A percentile compares a stretch with the other conserved stretches of the same genome.
These are phyloP conservation scores for Cebidichthys violaceus DNA, from an alignment of 2,113 vertebrate species.

Conservation along the genomic window DNA sequence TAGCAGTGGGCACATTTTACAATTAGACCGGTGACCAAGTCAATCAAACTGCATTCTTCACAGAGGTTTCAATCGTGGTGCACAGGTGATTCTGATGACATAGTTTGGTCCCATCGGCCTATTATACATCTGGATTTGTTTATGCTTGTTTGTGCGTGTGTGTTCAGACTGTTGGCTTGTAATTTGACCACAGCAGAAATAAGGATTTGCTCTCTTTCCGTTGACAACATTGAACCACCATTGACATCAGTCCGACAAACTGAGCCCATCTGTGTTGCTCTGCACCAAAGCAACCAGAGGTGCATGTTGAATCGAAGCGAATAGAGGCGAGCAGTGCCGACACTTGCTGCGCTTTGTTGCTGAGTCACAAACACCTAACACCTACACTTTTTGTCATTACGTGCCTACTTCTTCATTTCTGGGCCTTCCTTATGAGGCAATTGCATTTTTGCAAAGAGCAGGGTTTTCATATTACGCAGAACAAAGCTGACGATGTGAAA, in stretches of 20 bases:
- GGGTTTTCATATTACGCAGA: neutral
- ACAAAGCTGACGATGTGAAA: slow-evolving; percentile 10
- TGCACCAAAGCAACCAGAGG: neutral
- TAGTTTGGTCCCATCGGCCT: neutral
- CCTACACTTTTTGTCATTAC: neutral
- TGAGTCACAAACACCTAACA: neutral
- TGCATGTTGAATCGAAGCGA: neutral
- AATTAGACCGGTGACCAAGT: neutral
- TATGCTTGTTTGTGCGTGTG: slow-evolving; percentile 18
- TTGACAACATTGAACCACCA: neutral
- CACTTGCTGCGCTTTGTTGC: neutral
- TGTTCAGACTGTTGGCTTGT: slow-evolving; percentile 14
- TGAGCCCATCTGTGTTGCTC: neutral
- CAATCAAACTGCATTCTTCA: neutral
- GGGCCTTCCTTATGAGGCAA: neutral
- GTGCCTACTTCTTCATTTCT: neutral
- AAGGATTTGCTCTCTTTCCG: slow-evolving; percentile 25
- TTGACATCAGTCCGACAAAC: slow-evolving; percentile 1
- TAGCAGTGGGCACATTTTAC: neutral
- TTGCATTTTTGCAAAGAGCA: neutral
- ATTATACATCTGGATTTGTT: slow-evolving; percentile 30
- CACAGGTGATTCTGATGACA: neutral
- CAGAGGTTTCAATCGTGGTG: neutral
- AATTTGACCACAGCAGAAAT: slow-evolving; percentile 18
- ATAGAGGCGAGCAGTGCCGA: neutral